Evolutionary conservation across 30 jellyfish, hydroid and myxozoan genomes (phyloP), one percentile per base, ranked within the genome.

Genomic region (Turritopsis rubra): DNA sequence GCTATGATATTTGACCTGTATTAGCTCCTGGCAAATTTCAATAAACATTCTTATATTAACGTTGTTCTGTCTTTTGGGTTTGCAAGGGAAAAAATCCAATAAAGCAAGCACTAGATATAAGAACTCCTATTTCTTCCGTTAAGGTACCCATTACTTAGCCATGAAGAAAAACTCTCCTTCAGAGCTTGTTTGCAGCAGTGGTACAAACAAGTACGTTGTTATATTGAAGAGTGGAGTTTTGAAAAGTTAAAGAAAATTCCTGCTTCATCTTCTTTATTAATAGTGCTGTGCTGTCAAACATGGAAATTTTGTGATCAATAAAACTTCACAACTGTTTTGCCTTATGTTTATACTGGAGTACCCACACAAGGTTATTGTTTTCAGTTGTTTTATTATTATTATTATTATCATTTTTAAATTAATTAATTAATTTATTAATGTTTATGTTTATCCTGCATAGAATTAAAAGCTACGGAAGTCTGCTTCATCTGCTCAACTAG

Each of bases 281-380:
- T 52, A 90, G 95, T 85, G 95, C 82, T 91, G 96, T 81, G 71
- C 60, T 18, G 28, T 79, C 8, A 85, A 65, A 19, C 90, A 91
- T 74, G 87, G 84, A 76, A 5, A 54, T 53, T 91, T 82, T 72
- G 84, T 91, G 79, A 85, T 66, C 81, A 91, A 91, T 72, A 91
- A 91, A 84, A 91, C 96, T 72, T 89, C 93, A 20, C 97, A 91
- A 75, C 52, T 91, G n/a, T 79, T 91, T 16, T 83, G 93, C 52
- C 79, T 86, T 28, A 30, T 91, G 65, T 86, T 91, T 79, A 88
- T 91, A 21, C 89, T 70, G 79, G 97, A 91, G 75, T 91, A 91
- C 72, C 95, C 95, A 17, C 25, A 72, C 8, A 86, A 86, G 92
- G 97, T 90, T 70, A 7, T 22, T 53, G 18, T 13, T 7, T 22